These are phyloP conservation scores for Stichopus horrens DNA, from an alignment of 53 echinoderm and acorn worm genomes.

Conservation along the genomic window DNA sequence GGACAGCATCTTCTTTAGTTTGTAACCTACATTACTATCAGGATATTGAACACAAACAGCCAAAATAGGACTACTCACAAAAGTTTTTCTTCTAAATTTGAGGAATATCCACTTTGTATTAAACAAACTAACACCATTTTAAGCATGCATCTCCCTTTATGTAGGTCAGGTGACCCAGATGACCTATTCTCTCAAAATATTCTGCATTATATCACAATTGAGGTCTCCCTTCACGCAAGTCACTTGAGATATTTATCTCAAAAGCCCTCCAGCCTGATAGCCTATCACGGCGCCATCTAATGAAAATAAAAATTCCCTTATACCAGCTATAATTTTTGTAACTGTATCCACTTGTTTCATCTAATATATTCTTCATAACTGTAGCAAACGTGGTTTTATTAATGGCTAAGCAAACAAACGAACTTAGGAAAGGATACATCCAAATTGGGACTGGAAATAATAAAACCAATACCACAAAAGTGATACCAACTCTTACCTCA, in stretches of 20 bases:
- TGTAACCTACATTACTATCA: no score
- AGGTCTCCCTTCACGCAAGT: not conserved
- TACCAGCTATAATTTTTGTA: not conserved
- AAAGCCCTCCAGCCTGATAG: not conserved
- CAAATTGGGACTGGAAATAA: not conserved
- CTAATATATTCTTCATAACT: not conserved
- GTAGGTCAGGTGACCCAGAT: not conserved
- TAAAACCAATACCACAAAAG: not conserved
- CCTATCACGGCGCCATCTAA: not conserved
- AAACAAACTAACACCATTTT: no score
- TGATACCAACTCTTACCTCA: not conserved
- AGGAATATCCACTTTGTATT: no score
- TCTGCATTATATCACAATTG: not conserved
- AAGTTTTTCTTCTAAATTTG: no score
- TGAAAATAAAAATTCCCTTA: no score
- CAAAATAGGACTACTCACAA: no score
- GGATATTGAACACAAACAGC: no score
- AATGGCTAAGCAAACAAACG: not conserved
- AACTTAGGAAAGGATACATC: not conserved
- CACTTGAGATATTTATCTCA: no score
- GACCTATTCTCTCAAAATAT: not conserved
- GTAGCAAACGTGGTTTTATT: not conserved
- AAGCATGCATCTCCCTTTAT: not conserved
- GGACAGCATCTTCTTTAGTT: no score
- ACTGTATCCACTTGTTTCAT: not conserved